phyloP scores from a whole-genome alignment of 2,888 invertebrate species.

The Parasteatoda lunata region DNA sequence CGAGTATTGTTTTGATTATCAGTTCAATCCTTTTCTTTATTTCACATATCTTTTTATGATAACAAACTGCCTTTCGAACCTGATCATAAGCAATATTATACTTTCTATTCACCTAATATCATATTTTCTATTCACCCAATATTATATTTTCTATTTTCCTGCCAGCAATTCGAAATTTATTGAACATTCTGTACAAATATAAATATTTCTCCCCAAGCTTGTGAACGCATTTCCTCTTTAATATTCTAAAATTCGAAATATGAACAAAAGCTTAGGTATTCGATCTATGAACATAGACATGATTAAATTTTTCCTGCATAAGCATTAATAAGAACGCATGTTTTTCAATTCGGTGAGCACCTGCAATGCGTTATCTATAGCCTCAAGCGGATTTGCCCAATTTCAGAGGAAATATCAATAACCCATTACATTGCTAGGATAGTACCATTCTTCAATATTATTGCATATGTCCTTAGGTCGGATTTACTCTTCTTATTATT shows the following conservation, averaged over 20 bases:
- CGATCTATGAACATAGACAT: conserved; percentile 21
- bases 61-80: no score
- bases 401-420: conserved; percentile 54
- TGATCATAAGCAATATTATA: no score
- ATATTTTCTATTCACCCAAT: no score
- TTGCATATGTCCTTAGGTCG: conserved; percentile 59
- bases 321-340: conserved; percentile 57
- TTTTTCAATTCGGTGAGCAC: conserved; percentile 53
- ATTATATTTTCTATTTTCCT: no score
- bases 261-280: not conserved
- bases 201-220: not conserved
- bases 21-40: no score
- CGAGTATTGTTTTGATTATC: no score
- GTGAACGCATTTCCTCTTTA: not conserved
- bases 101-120: no score
- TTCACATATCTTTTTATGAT: no score
- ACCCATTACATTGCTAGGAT: conserved; percentile 53
- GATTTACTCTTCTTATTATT: conserved; percentile 60
- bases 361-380: conserved; percentile 59
- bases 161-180: no score
- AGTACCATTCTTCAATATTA: conserved; percentile 59
- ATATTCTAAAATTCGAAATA: not conserved
- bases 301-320: conserved; percentile 51
- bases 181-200: no score
- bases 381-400: conserved; percentile 56